phyloP scores from a whole-genome alignment of 2,888 invertebrate species.

The Eulithis prunata region DNA sequence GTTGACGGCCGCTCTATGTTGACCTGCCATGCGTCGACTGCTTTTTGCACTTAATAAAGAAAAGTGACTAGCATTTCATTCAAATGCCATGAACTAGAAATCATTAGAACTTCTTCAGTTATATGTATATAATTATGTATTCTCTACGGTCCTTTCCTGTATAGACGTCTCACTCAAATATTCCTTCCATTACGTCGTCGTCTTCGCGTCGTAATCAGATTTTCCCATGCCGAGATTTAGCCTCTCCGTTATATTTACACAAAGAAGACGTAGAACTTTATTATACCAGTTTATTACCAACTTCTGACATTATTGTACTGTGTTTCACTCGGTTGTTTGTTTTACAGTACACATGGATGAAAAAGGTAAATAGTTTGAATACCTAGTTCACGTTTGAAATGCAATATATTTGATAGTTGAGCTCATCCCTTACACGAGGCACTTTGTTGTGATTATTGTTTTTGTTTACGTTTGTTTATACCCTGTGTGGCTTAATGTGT shows the following conservation, averaged over 20 bases:
- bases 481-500: conserved; percentile 1
- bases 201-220: conserved; percentile 4
- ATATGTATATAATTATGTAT: neutral
- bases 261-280: conserved; percentile 1
- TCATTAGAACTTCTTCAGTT: neutral
- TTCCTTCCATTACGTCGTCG: neutral
- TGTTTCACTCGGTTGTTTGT: conserved; percentile 32
- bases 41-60: too few relatives aligned
- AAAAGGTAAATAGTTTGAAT: conserved; percentile 32
- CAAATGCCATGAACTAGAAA: neutral
- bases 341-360: conserved; percentile 34
- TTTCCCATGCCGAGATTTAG: conserved; percentile 1
- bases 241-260: neutral
- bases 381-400: conserved; percentile 30
- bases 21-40: conserved; percentile 35
- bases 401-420: conserved; percentile 17
- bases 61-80: neutral
- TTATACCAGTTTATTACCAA: neutral
- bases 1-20: conserved; percentile 48
- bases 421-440: conserved; percentile 12
- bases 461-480: conserved; percentile 13
- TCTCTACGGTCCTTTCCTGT: neutral
- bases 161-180: conserved; percentile 3
- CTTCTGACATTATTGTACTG: conserved; percentile 2
- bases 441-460: conserved; percentile 19